Evolutionary conservation across 2,888 invertebrate genomes (phyloP).

Genomic region (Tethea ocularis): DNA sequence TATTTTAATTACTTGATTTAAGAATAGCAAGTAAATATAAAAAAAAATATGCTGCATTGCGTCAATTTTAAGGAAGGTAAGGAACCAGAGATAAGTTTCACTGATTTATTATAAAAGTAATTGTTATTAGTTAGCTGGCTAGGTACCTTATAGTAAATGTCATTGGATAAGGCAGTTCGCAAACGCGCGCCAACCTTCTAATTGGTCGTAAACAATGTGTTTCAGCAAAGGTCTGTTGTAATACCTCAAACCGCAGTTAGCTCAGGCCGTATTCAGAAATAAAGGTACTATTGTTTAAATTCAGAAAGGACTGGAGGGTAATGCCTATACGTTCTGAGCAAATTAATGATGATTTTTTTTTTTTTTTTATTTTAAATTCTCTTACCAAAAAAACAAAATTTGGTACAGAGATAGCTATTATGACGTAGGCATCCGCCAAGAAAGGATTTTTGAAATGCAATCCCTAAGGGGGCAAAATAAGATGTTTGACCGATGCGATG

Average conservation of each 20-base stretch:
- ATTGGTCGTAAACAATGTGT: constrained; percentile 57
- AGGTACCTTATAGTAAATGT: constrained; percentile 32
- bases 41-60: too few species aligned
- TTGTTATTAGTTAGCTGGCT: neutral
- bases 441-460: too few species aligned
- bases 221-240: constrained; percentile 12
- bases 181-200: constrained; percentile 53
- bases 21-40: too few species aligned
- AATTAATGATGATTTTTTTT: neutral
- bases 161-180: constrained; percentile 49
- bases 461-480: too few species aligned
- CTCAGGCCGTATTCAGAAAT: neutral
- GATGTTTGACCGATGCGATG: too few species aligned
- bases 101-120: neutral
- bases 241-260: constrained; percentile 1
- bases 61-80: too few species aligned
- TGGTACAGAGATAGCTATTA: too few species aligned
- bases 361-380: too few species aligned
- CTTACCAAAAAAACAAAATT: too few species aligned
- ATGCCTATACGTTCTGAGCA: neutral
- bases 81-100: neutral
- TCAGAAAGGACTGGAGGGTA: neutral
- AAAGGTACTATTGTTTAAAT: neutral
- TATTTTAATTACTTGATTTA: too few species aligned
- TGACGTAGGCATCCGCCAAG: too few species aligned